Evolutionary conservation across 2,113 vertebrate genomes (phyloP).

Genomic region (Cynocephalus volans): DNA sequence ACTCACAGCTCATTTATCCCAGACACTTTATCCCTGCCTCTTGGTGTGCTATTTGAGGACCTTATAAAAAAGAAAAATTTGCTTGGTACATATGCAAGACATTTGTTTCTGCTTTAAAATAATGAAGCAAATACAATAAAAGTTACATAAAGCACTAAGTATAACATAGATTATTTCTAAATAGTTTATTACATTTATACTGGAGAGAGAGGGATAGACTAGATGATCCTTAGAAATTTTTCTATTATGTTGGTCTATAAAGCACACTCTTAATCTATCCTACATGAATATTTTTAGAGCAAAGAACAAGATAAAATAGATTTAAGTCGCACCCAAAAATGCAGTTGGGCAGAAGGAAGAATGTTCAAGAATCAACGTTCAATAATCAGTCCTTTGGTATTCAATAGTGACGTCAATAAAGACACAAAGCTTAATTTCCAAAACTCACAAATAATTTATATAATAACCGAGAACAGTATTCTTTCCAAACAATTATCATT

Average conservation of each 20-base stretch:
- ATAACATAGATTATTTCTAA: not conserved
- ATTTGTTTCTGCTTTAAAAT: conserved; percentile 50
- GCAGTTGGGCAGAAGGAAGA: not conserved
- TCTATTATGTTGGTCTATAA: not conserved
- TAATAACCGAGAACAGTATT: not conserved
- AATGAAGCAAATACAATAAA: not conserved
- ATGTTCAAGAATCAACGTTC: not conserved
- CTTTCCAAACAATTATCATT: not conserved
- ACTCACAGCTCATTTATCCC: not conserved
- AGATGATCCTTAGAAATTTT: not conserved
- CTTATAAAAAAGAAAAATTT: not conserved
- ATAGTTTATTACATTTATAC: not conserved
- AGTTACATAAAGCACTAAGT: not conserved
- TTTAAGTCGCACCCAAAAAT: not conserved
- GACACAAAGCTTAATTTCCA: conserved; percentile 13
- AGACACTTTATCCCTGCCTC: not conserved
- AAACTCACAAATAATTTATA: not conserved
- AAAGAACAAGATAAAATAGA: conserved; percentile 44
- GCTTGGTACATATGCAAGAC: not conserved
- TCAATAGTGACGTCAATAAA: conserved; percentile 12
- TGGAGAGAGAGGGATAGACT: not conserved
- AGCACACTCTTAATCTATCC: not conserved
- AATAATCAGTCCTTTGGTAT: not conserved
- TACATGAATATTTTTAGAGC: not conserved
- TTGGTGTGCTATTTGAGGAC: not conserved